These are phyloP conservation scores for Drosophila paucipuncta DNA, from an alignment of 2,888 invertebrate genomes.

Conservation along the genomic window DNA sequence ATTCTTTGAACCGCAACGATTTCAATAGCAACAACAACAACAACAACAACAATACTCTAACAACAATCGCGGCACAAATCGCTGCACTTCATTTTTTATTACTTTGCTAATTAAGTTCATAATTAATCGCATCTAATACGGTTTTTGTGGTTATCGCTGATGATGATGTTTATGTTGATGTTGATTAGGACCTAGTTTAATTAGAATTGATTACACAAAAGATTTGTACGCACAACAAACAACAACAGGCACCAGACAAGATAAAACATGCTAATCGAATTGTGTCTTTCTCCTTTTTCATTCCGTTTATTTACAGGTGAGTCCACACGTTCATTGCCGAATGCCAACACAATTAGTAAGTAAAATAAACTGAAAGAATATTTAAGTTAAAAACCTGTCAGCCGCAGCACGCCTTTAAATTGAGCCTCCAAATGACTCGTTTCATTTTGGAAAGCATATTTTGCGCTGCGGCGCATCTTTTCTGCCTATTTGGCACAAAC, in stretches of 20 bases:
- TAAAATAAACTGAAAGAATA: constrained; percentile 45
- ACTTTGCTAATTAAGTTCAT: constrained; percentile 78
- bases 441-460: constrained; percentile 63
- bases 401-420: constrained; percentile 24
- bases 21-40: constrained; percentile 36
- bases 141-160: constrained; percentile 54
- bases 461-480: constrained; percentile 48
- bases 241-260: constrained; percentile 16
- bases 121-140: constrained; percentile 73
- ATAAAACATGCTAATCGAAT: constrained; percentile 56
- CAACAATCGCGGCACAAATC: constrained; percentile 50
- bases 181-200: constrained; percentile 66
- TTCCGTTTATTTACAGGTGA: constrained; percentile 77
- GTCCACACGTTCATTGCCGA: constrained; percentile 79
- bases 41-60: constrained; percentile 9
- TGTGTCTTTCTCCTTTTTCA: constrained; percentile 33
- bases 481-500: constrained; percentile 80
- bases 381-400: constrained; percentile 45
- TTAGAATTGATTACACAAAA: constrained; percentile 79
- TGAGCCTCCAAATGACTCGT: constrained; percentile 23
- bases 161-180: constrained; percentile 42
- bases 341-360: constrained; percentile 82
- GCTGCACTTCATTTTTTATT: constrained; percentile 74
- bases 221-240: constrained; percentile 52
- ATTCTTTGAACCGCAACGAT: constrained; percentile 45